Conservation (phyloP, 92 coral and sea anemone species). For the Bergia sp. region DNA sequence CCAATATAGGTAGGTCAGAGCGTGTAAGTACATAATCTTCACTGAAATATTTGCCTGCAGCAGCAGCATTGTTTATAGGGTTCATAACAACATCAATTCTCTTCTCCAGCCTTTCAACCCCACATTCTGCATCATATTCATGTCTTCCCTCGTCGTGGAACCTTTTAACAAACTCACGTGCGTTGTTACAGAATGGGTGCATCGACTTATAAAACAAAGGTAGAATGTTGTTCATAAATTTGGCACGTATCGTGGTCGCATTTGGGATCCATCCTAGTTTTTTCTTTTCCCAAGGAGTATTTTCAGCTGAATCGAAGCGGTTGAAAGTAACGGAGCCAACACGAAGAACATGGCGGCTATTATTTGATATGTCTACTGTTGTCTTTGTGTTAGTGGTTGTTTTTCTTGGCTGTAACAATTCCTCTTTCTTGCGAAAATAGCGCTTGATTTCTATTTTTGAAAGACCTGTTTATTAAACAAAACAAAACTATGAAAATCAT, state of each 20-base stretch:
- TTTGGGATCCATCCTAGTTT: slow-evolving; percentile 34
- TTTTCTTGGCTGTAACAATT: slow-evolving; percentile 36
- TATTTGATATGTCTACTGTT: slow-evolving; percentile 22
- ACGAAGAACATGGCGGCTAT: slow-evolving; percentile 16
- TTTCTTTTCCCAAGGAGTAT: slow-evolving; percentile 28
- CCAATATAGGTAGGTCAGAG: slow-evolving; percentile 33
- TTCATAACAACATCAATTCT: slow-evolving; percentile 1
- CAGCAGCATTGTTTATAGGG: slow-evolving; percentile 30
- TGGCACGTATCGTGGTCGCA: slow-evolving; percentile 36
- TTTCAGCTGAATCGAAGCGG: slow-evolving; percentile 30
- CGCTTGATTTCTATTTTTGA: slow-evolving; percentile 16
- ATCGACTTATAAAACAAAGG: slow-evolving; percentile 33
- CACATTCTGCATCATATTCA: slow-evolving; percentile 35
- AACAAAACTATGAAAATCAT: not conserved
- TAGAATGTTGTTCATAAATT: slow-evolving; percentile 35
- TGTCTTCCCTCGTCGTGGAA: slow-evolving; percentile 46
- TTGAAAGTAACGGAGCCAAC: slow-evolving; percentile 40
- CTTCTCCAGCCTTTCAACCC: slow-evolving; percentile 27
- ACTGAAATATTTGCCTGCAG: slow-evolving; percentile 47
- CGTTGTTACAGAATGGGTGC: slow-evolving; percentile 40
- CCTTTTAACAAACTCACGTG: slow-evolving; percentile 40
- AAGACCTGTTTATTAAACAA: slow-evolving; percentile 16
- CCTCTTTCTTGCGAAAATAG: slow-evolving; percentile 26
- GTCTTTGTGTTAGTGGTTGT: slow-evolving; percentile 1
- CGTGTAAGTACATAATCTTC: slow-evolving; percentile 43